Percentiles rank a stretch among this genome's conserved stretches.
Conservation (phyloP, 2,888 invertebrate species). For the Pseudococcus longispinus region DNA sequence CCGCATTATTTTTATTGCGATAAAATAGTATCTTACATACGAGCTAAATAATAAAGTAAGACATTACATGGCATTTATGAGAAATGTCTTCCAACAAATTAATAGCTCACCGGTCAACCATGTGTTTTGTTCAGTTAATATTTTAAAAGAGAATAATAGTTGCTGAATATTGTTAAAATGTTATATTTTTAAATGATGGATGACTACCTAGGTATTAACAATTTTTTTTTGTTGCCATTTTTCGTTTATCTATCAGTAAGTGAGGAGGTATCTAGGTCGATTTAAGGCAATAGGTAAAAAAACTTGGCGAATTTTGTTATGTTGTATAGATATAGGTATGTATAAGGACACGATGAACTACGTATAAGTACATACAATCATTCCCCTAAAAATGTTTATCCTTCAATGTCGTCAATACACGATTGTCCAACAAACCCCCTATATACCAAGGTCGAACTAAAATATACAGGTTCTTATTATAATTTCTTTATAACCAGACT, state of each 20-base stretch:
- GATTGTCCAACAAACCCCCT: too few species aligned
- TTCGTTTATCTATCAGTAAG: not conserved
- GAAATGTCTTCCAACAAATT: constrained; percentile 1
- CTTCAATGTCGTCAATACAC: too few species aligned
- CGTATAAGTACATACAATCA: too few species aligned
- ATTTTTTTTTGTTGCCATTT: not conserved
- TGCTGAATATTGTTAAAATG: not conserved
- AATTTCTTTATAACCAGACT: too few species aligned
- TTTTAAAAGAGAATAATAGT: not conserved
- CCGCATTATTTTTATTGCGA: not conserved
- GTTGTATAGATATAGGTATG: too few species aligned
- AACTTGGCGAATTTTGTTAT: too few species aligned
- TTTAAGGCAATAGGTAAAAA: too few species aligned
- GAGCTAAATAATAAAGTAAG: not conserved
- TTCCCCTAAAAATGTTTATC: too few species aligned
- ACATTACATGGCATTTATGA: not conserved
- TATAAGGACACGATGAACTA: too few species aligned
- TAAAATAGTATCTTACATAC: not conserved
- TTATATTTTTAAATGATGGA: not conserved
- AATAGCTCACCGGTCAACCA: not conserved
- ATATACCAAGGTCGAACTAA: too few species aligned
- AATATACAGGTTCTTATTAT: too few species aligned
- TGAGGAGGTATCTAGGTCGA: too few species aligned
- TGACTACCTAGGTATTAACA: not conserved
- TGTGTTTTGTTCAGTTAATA: not conserved